Evolutionary conservation across 2,888 invertebrate species (phyloP).

Genomic region (Leptura quadrifasciata): DNA sequence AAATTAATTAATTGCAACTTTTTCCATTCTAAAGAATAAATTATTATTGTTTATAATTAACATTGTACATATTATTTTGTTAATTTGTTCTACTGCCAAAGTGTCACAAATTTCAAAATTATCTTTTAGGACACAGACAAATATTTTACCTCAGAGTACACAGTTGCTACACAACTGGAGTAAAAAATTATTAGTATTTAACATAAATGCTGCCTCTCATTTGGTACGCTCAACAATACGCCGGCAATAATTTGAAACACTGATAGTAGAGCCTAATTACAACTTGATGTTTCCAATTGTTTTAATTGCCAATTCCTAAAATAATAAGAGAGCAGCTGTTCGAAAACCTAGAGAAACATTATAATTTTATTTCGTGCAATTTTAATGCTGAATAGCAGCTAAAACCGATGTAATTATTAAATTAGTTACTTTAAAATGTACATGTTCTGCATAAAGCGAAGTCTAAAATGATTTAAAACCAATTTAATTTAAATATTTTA

Average conservation of each 20-base stretch:
- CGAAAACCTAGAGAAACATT: conserved; percentile 5
- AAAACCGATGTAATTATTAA: conserved; percentile 41
- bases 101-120: too few species aligned
- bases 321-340: conserved; percentile 29
- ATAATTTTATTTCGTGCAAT: conserved; percentile 38
- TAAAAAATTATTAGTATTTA: too few species aligned
- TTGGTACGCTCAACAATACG: neutral
- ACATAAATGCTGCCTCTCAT: neutral
- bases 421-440: conserved; percentile 40
- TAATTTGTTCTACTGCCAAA: too few species aligned
- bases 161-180: too few species aligned
- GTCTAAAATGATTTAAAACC: conserved; percentile 35
- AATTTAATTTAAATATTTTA: conserved; percentile 43
- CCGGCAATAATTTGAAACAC: conserved; percentile 8
- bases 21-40: too few species aligned
- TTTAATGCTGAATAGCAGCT: conserved; percentile 21
- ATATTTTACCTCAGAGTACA: too few species aligned
- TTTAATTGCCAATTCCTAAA: conserved; percentile 25
- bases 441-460: conserved; percentile 32
- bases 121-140: too few species aligned
- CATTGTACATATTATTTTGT: too few species aligned
- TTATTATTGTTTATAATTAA: too few species aligned
- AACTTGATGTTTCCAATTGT: conserved; percentile 26
- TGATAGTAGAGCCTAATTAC: conserved; percentile 21
- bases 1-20: too few species aligned